Evolutionary conservation across 1,140 invertebrate genomes (phyloP).

Genomic region (Drosophila funebris): DNA sequence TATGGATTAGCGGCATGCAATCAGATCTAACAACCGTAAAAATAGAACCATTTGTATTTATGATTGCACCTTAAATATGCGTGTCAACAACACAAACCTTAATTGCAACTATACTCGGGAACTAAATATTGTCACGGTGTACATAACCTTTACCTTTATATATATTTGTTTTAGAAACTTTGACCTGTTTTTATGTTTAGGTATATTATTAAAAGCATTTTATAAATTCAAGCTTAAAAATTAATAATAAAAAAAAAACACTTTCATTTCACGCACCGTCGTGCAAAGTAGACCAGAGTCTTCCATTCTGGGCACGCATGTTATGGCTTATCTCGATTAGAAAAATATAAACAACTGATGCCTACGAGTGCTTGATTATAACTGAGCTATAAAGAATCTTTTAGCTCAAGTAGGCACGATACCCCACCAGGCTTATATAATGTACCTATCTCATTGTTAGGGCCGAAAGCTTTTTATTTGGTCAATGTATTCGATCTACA

Average conservation of each 20-base stretch:
- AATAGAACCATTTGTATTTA: neutral
- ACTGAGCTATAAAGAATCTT: slow-evolving; percentile 24
- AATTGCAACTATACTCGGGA: neutral
- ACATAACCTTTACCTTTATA: no score
- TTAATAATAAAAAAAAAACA: neutral
- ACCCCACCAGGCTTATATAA: neutral
- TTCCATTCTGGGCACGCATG: slow-evolving; percentile 56
- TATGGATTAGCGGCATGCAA: neutral
- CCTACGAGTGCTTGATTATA: slow-evolving; percentile 11
- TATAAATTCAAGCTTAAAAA: neutral
- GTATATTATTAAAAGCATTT: neutral
- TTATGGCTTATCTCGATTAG: slow-evolving; percentile 35
- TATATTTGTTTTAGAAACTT: neutral
- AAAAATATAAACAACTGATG: neutral
- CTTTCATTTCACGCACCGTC: slow-evolving; percentile 50
- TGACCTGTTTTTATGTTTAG: neutral
- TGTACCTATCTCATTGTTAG: neutral
- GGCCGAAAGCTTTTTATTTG: neutral
- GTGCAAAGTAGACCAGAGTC: slow-evolving; percentile 57
- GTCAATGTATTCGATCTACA: neutral
- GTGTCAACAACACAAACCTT: neutral
- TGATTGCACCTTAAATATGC: neutral
- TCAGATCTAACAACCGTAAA: neutral
- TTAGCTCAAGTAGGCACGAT: neutral
- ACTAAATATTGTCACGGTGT: neutral